phyloP scores from a whole-genome alignment of 2,797 vertebrate species.

The Dicrostonyx torquatus region DNA sequence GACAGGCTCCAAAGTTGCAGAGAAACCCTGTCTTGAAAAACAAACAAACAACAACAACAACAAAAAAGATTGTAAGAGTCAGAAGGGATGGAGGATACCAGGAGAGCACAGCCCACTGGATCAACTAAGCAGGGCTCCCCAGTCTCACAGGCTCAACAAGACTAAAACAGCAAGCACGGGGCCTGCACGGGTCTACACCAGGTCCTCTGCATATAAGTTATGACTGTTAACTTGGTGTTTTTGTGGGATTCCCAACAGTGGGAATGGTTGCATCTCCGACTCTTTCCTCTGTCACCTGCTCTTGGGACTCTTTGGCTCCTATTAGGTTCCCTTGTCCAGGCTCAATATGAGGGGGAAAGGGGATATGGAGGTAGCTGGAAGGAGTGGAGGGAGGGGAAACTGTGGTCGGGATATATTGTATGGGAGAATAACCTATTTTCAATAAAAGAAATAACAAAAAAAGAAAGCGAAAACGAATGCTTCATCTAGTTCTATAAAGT shows the following conservation, averaged over 20 bases:
- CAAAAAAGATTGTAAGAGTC: neutral
- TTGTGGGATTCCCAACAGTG: neutral
- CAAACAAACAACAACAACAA: too few relatives aligned
- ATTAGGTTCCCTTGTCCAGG: neutral
- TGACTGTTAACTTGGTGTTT: neutral
- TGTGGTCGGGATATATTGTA: neutral
- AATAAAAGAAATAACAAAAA: neutral
- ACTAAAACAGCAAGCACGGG: neutral
- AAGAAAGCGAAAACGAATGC: neutral
- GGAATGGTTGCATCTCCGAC: too few relatives aligned
- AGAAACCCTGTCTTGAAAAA: too few relatives aligned
- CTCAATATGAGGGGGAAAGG: neutral
- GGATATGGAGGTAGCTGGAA: neutral
- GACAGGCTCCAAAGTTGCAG: too few relatives aligned
- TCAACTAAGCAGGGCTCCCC: neutral
- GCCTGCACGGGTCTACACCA: neutral
- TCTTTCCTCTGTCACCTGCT: neutral
- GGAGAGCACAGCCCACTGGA: neutral
- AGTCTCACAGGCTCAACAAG: neutral
- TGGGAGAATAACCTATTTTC: neutral
- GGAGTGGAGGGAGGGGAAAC: neutral
- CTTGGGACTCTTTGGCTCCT: neutral
- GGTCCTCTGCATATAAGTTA: neutral
- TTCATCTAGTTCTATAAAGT: neutral
- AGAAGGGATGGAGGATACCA: neutral